Evolutionary conservation across 2,888 invertebrate species (phyloP).

Genomic region (Pachycephus smyrnensis): DNA sequence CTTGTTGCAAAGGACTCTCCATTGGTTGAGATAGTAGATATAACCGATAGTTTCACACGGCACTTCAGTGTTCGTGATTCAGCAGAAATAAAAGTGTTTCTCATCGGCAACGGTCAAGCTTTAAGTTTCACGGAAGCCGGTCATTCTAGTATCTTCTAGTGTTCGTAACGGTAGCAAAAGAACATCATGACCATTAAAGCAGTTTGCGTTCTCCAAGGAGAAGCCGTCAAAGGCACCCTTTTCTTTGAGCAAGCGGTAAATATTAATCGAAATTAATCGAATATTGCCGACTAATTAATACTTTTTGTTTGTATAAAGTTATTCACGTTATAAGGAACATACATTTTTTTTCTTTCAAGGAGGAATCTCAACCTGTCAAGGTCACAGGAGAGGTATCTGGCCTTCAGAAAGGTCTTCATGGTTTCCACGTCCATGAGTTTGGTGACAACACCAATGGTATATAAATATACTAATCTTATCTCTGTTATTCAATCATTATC

Average conservation of each 20-base stretch:
- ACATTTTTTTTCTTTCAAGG: constrained; percentile 65
- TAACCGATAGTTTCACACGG: neutral
- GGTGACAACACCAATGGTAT: constrained; percentile 93
- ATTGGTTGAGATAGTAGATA: neutral
- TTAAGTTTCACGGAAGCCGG: neutral
- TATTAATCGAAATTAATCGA: constrained; percentile 12
- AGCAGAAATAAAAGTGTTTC: constrained; percentile 6
- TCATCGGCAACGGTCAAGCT: neutral
- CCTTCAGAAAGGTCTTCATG: constrained; percentile 81
- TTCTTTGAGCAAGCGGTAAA: constrained; percentile 82
- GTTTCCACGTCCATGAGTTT: constrained; percentile 96
- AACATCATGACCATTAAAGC: constrained; percentile 74
- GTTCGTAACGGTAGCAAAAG: neutral
- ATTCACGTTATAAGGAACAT: neutral
- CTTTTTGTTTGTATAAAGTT: too few species aligned
- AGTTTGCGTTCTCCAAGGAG: constrained; percentile 88
- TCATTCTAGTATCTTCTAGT: neutral
- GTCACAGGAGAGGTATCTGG: constrained; percentile 88
- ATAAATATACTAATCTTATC: neutral
- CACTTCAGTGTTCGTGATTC: constrained; percentile 7
- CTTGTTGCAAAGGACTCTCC: neutral
- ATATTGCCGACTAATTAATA: neutral
- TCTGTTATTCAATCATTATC: neutral
- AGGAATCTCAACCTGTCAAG: constrained; percentile 75
- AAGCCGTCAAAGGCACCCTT: constrained; percentile 82